phyloP scores from a whole-genome alignment of 2,888 invertebrate genomes.

The Abscondita cerata region DNA sequence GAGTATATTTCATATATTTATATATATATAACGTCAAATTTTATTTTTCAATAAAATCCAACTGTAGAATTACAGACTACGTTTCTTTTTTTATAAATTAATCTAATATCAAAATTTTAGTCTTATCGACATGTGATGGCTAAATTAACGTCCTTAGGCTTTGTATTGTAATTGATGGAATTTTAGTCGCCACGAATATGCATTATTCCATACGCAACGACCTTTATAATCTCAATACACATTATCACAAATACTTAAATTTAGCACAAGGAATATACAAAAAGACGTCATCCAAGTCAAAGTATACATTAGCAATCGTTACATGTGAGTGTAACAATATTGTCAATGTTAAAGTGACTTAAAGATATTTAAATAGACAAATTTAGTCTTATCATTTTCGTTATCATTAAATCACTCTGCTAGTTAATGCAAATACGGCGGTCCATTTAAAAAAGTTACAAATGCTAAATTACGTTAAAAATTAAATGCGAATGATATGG shows the following conservation, averaged over 20 bases:
- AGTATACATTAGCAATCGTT: slow-evolving; percentile 6
- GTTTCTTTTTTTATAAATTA: background rate
- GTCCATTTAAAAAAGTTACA: slow-evolving; percentile 21
- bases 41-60: slow-evolving; percentile 3
- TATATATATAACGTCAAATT: background rate
- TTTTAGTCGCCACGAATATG: background rate
- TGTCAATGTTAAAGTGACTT: slow-evolving; percentile 9
- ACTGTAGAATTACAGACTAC: slow-evolving; percentile 14
- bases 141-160: background rate
- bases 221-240: slow-evolving; percentile 2
- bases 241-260: slow-evolving; percentile 26
- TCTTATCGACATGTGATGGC: slow-evolving; percentile 13
- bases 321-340: slow-evolving; percentile 4
- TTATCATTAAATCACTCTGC: slow-evolving; percentile 23
- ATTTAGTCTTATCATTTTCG: slow-evolving; percentile 12
- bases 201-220: background rate
- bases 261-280: slow-evolving; percentile 13
- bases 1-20: slow-evolving; percentile 3
- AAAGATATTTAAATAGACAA: too few relatives aligned
- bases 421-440: slow-evolving; percentile 21
- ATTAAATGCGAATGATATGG: slow-evolving; percentile 21
- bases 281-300: slow-evolving; percentile 2
- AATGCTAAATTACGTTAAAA: slow-evolving; percentile 13
- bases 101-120: slow-evolving; percentile 23
- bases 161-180: background rate